Evolutionary conservation across 2,113 vertebrate species (phyloP), one percentile per base, ranked within the genome.

Genomic region (Neodon shergylaensis): DNA sequence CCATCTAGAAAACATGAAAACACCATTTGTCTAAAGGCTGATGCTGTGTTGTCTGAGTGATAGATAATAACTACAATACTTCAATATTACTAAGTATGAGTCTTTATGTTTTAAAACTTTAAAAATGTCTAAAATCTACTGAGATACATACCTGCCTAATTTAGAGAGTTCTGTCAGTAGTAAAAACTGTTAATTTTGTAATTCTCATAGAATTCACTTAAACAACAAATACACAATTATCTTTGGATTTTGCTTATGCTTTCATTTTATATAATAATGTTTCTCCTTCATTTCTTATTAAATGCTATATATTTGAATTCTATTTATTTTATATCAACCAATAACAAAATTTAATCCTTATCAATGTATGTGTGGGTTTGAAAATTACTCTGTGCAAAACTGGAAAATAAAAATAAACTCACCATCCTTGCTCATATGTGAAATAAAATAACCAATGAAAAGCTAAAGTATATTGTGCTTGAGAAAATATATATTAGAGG

Each of bases 381-480:
- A 42, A 88, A 95, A 92, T 26, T 21, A 76, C 49, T 54, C 42
- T 90, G 42, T 90, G 21, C 81, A 66, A 26, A 70, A 91, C 24
- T 0, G 61, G 1, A 47, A 61, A 84, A 85, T 22, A 42, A 61
- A 68, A 49, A 26, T 17, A 8, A 47, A 70, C 42, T 5, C 39
- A 52, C 16, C 52, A 6, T 72, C 36, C 12, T 86, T 73, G 39
- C 42, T 70, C 61, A 33, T 22, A 33, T 58, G 74, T 95, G 31
- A 97, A 90, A 31, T 95, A 90, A 79, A 94, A 95, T 90, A 76
- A 81, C 76, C 10, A 47, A 1, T 68, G 13, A 81, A 70, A 81
- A 13, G 36, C 66, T 12, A 58, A 66, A 92, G 77, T 1, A 26
- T 49, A 1, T 1, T 84, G 44, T 73, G 16, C 47, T 84, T 70